Base-by-base conservation (phyloP, 2,888 invertebrate species). In the Drosophila incognita region DNA sequence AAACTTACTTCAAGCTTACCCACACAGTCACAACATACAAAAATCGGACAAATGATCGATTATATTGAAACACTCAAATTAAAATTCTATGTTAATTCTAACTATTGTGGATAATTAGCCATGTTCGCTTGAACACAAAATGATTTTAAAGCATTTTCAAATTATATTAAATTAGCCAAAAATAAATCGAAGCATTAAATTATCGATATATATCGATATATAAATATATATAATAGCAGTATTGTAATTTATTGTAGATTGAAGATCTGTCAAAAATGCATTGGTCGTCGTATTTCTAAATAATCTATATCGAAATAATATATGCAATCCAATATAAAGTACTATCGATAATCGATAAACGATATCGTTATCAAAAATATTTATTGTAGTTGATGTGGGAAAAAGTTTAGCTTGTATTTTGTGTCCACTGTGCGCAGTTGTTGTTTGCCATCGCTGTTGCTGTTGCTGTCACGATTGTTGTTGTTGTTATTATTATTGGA, bases 401-500 rank as follows among this genome's bases (percentile, higher is more conserved):
- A 15, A 15, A 8, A 24, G 15, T 4, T 24, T 1, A 31, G n/a
- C 6, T n/a, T 31, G n/a, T n/a, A 31, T 21, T 57, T 40, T 48
- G 4, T 36, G 2, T 15, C 53, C 81, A 78, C 59, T 61, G 71
- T 78, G 63, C 70, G 13, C 11, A 13, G n/a, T 58, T 56, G 33
- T 18, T 57, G 57, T 21, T 57, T 54, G 15, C 54, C 27, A 38
- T 59, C 57, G 60, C 61, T 52, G 59, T 21, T 63, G 33, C 29
- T 58, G 38, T 24, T 56, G 36, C 18, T 68, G 61, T 51, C 42
- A 42, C 42, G 21, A 42, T 21, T 71, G 51, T 31, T 57, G 57
- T 15, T 68, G 40, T 21, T 71, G 57, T 46, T 77, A 40, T 52
- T 87, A 67, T 58, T 83, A 65, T 73, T 86, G 76, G 83, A 87